Conservation (phyloP, 2,797 vertebrate species). For the Melanotaenia nigrans region DNA sequence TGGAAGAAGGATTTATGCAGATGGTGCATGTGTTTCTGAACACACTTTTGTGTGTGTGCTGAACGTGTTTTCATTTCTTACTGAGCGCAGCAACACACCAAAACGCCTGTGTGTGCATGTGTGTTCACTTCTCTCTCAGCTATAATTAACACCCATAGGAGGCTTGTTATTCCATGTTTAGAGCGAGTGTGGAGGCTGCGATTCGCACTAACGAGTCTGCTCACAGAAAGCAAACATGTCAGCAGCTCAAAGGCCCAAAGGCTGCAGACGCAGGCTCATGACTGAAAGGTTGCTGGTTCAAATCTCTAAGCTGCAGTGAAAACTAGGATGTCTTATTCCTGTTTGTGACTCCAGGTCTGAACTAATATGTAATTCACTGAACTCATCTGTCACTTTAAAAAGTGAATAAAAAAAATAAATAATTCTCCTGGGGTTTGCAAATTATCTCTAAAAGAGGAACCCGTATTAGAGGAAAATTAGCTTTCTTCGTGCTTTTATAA, state of each 20-base stretch:
- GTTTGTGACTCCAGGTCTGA: slow-evolving; percentile 28
- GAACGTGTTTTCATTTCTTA: slow-evolving; percentile 10
- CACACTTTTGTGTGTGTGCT: not conserved
- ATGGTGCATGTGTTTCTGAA: too few species aligned
- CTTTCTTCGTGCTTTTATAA: too few species aligned
- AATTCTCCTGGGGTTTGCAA: too few species aligned
- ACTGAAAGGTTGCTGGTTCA: slow-evolving; percentile 45
- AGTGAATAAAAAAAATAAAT: not conserved
- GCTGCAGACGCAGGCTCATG: slow-evolving; percentile 8
- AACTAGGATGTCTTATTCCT: slow-evolving; percentile 13
- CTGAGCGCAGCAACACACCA: slow-evolving; percentile 3
- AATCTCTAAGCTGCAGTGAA: slow-evolving; percentile 17
- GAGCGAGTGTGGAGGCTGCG: slow-evolving; percentile 45
- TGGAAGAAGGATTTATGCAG: too few species aligned
- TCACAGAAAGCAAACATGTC: slow-evolving; percentile 21
- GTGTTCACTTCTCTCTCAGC: slow-evolving; percentile 11
- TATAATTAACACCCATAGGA: slow-evolving; percentile 73
- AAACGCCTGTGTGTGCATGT: slow-evolving; percentile 3
- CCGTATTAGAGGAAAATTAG: too few species aligned
- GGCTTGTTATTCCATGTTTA: slow-evolving; percentile 62
- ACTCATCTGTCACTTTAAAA: not conserved
- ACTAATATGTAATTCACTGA: not conserved
- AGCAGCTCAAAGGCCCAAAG: slow-evolving; percentile 38
- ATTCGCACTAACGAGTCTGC: slow-evolving; percentile 53
- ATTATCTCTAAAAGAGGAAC: too few species aligned